These are phyloP conservation scores for Volucella inanis DNA, from an alignment of 2,888 invertebrate species.

Conservation along the genomic window DNA sequence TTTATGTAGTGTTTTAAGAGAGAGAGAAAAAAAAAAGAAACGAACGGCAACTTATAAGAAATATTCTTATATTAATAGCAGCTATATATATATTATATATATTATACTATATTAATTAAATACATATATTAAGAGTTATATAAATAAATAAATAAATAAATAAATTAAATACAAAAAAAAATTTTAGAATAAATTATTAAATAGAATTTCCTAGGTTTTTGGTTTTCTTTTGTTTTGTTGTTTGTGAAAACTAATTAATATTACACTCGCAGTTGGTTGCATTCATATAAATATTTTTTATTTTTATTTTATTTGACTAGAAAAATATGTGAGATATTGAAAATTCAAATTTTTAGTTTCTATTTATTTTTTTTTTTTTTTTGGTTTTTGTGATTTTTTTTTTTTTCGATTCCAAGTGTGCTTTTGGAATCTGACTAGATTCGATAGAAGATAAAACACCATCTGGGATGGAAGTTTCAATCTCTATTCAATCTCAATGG, in stretches of 20 bases:
- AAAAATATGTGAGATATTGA: slow-evolving; percentile 71
- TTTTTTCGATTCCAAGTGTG: slow-evolving; percentile 48
- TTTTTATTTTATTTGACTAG: slow-evolving; percentile 76
- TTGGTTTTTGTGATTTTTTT: slow-evolving; percentile 12
- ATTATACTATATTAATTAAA: slow-evolving; percentile 63
- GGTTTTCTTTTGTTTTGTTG: slow-evolving; percentile 51
- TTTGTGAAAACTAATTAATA: slow-evolving; percentile 59
- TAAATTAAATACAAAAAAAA: slow-evolving; percentile 23
- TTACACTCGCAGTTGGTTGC: slow-evolving; percentile 63
- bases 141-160: slow-evolving; percentile 53
- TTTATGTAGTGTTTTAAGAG: slow-evolving; percentile 15
- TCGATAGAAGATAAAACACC: slow-evolving; percentile 38
- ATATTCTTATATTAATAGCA: slow-evolving; percentile 48
- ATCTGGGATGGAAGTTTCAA: not conserved
- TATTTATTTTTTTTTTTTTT: slow-evolving; percentile 28
- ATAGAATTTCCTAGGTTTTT: slow-evolving; percentile 70
- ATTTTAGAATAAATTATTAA: slow-evolving; percentile 67
- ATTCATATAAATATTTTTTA: slow-evolving; percentile 58
- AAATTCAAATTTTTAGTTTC: slow-evolving; percentile 42
- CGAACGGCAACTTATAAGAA: slow-evolving; percentile 40
- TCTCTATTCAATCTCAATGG: slow-evolving; percentile 17
- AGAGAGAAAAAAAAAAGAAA: slow-evolving; percentile 2
- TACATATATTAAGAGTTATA: slow-evolving; percentile 52
- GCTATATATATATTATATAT: slow-evolving; percentile 30
- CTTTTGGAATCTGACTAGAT: slow-evolving; percentile 71